A percentile compares a stretch with the other conserved stretches of the same genome.
These are phyloP conservation scores for Athene noctua DNA, from an alignment of 2,113 vertebrate species.

Conservation along the genomic window DNA sequence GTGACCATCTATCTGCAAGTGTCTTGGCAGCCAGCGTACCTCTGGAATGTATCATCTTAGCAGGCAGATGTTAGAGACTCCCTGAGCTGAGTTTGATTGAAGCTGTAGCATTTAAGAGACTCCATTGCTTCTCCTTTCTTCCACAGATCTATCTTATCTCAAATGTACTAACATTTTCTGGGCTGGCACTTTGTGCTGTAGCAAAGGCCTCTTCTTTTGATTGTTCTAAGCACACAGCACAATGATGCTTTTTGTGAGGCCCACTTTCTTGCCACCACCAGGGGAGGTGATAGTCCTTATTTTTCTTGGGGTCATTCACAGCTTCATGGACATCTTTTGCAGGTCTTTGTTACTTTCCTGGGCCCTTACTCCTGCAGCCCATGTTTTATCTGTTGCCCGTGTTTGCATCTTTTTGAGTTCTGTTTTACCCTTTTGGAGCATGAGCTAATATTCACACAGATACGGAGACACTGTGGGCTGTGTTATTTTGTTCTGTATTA, in stretches of 20 bases:
- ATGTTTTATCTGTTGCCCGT: not conserved
- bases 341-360: not conserved
- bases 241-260: not conserved
- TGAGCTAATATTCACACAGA: not conserved
- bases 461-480: not conserved
- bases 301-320: not conserved
- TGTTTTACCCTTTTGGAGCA: not conserved
- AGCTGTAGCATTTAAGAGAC: not conserved
- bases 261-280: not conserved
- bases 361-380: not conserved
- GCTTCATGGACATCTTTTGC: not conserved
- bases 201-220: not conserved
- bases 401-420: not conserved
- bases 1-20: not conserved
- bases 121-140: not conserved
- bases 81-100: not conserved
- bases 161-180: not conserved
- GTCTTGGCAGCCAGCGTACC: not conserved
- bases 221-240: not conserved
- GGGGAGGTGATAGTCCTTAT: not conserved
- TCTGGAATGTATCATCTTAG: not conserved
- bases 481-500: not conserved
- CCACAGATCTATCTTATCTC: not conserved
- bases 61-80: not conserved
- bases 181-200: not conserved